These are phyloP conservation scores for Microcaecilia unicolor DNA, from an alignment of 2,797 vertebrate species.

Conservation along the genomic window DNA sequence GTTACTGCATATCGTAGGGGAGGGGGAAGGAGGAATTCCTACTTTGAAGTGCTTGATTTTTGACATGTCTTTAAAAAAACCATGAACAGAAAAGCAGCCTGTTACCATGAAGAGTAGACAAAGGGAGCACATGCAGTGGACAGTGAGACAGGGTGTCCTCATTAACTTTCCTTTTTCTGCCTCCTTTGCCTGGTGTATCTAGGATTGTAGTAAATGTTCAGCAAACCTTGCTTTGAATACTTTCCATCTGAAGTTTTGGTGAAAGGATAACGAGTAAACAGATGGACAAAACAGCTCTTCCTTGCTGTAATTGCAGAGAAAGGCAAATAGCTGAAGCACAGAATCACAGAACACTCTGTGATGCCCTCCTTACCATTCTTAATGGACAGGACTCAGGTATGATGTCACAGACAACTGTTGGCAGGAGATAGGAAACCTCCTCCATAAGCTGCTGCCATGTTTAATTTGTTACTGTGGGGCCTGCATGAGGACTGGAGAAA, in stretches of 20 bases:
- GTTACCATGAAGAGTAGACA: neutral
- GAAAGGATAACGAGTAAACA: slow-evolving; percentile 10
- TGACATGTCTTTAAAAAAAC: neutral
- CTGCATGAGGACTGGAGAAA: too few species aligned
- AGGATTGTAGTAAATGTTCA: too few species aligned
- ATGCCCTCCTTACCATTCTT: neutral
- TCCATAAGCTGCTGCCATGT: too few species aligned
- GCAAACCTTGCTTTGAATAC: slow-evolving; percentile 11
- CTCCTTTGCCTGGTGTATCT: too few species aligned
- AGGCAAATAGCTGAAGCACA: slow-evolving; percentile 9
- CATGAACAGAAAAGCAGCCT: neutral
- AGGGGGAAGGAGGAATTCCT: neutral
- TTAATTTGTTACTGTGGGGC: too few species aligned
- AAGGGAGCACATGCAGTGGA: neutral
- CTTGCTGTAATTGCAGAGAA: slow-evolving; percentile 5
- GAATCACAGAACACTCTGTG: slow-evolving; percentile 6
- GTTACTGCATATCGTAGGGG: too few species aligned
- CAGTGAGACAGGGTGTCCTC: neutral
- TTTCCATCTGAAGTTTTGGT: neutral
- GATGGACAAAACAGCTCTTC: slow-evolving; percentile 4
- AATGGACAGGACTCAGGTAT: neutral
- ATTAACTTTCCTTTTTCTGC: too few species aligned
- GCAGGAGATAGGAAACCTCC: too few species aligned
- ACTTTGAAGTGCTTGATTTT: slow-evolving; percentile 3
- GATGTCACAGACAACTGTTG: too few species aligned